Evolutionary conservation across 2,888 invertebrate species (phyloP).

Genomic region (Uloborus plumipes): DNA sequence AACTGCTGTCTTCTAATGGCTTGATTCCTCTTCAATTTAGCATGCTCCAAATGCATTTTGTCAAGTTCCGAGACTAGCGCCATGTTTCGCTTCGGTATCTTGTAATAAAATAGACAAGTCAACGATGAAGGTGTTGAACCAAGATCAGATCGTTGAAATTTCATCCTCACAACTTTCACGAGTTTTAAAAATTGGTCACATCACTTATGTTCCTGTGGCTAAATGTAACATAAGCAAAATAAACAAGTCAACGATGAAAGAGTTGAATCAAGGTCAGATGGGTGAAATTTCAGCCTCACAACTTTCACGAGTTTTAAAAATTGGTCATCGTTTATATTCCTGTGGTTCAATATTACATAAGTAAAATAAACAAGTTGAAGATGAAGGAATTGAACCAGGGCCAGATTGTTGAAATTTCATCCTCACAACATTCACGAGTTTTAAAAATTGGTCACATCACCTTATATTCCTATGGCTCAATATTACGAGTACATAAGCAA

Average conservation of each 20-base stretch:
- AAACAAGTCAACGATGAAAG: constrained; percentile 16
- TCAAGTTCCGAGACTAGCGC: background rate
- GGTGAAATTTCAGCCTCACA: background rate
- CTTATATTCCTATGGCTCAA: too few relatives aligned
- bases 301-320: background rate
- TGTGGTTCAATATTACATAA: background rate
- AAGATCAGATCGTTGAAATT: constrained; percentile 16
- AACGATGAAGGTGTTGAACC: constrained; percentile 19
- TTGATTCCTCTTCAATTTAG: too few relatives aligned
- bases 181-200: background rate
- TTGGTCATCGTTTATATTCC: background rate
- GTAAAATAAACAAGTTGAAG: constrained; percentile 10
- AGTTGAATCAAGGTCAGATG: constrained; percentile 17
- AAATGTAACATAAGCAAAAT: too few relatives aligned
- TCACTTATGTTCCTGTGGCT: too few relatives aligned
- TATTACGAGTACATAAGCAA: too few relatives aligned
- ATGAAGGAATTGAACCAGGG: constrained; percentile 15
- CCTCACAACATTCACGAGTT: background rate
- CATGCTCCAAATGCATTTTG: too few relatives aligned
- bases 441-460: background rate
- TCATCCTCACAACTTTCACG: background rate
- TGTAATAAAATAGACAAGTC: constrained; percentile 16
- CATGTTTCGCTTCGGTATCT: constrained; percentile 10
- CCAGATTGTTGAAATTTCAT: constrained; percentile 13
- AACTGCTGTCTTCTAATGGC: background rate